A percentile compares a stretch with the other conserved stretches of the same genome.
These are phyloP conservation scores for Triplophysa yarkandensis DNA, from an alignment of 2,797 vertebrate genomes.

Conservation along the genomic window DNA sequence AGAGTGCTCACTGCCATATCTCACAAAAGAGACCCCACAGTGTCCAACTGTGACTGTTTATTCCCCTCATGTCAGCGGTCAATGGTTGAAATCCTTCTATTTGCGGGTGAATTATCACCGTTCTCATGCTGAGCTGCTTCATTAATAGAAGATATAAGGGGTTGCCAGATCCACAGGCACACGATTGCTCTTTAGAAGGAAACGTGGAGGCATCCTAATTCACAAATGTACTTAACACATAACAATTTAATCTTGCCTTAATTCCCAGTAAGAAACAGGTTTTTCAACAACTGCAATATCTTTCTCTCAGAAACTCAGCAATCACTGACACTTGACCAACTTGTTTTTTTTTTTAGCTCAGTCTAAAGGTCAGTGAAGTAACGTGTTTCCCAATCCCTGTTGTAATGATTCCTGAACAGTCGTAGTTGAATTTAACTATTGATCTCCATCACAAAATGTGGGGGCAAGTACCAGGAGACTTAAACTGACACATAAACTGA, in stretches of 20 bases:
- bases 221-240: constrained; percentile 30
- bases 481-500: not conserved
- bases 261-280: not conserved
- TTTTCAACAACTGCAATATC: constrained; percentile 3
- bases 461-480: not conserved
- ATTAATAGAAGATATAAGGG: constrained; percentile 16
- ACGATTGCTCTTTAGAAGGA: not conserved
- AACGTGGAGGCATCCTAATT: not conserved
- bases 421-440: constrained; percentile 9
- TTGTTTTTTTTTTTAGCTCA: constrained; percentile 4
- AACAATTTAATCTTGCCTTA: constrained; percentile 32
- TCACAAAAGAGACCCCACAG: constrained; percentile 31
- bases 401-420: not conserved
- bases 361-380: not conserved
- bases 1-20: not conserved
- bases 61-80: constrained; percentile 44
- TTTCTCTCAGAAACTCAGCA: not conserved
- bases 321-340: not conserved
- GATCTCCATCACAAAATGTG: constrained; percentile 46
- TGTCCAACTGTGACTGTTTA: constrained; percentile 40
- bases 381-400: not conserved
- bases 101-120: constrained; percentile 38
- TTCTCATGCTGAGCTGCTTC: constrained; percentile 31
- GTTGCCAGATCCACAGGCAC: constrained; percentile 9
- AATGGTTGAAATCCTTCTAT: constrained; percentile 47